Conservation (phyloP, 2,797 vertebrate genomes). For the Jordanella pulchra region DNA sequence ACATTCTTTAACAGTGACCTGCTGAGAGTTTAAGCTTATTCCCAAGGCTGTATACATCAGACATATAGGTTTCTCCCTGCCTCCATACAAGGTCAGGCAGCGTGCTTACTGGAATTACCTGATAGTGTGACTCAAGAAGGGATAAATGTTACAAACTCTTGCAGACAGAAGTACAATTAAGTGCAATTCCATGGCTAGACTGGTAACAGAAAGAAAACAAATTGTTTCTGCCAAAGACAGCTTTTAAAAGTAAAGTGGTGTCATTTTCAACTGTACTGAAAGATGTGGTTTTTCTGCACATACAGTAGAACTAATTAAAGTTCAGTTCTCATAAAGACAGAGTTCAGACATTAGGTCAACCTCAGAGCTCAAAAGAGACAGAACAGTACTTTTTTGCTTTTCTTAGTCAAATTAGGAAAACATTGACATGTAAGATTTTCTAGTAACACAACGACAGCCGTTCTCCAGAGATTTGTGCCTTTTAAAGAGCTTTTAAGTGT, state of each 20-base stretch:
- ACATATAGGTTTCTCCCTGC: slow-evolving; percentile 40
- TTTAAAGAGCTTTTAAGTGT: not conserved
- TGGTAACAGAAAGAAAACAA: slow-evolving; percentile 53
- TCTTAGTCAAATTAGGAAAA: slow-evolving; percentile 18
- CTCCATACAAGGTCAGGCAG: slow-evolving; percentile 46
- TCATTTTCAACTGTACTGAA: slow-evolving; percentile 58
- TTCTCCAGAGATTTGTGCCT: not conserved
- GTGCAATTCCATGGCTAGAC: slow-evolving; percentile 73
- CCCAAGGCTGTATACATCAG: slow-evolving; percentile 61
- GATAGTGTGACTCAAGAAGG: slow-evolving; percentile 36
- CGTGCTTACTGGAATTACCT: slow-evolving; percentile 43
- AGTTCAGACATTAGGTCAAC: slow-evolving; percentile 40
- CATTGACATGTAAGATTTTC: not conserved
- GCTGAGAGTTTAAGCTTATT: slow-evolving; percentile 59
- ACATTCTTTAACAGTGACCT: slow-evolving; percentile 73
- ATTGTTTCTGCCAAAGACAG: slow-evolving; percentile 64
- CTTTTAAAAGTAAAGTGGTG: slow-evolving; percentile 64
- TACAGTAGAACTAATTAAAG: not conserved
- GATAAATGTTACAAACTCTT: slow-evolving; percentile 34
- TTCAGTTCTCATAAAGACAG: slow-evolving; percentile 41
- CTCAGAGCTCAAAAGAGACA: slow-evolving; percentile 26
- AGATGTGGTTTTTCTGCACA: slow-evolving; percentile 45
- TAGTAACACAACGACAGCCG: not conserved
- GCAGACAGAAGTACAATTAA: slow-evolving; percentile 69
- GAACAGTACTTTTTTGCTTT: slow-evolving; percentile 42